Evolutionary conservation across 2,113 vertebrate genomes (phyloP).

Genomic region (Reinhardtius hippoglossoides): DNA sequence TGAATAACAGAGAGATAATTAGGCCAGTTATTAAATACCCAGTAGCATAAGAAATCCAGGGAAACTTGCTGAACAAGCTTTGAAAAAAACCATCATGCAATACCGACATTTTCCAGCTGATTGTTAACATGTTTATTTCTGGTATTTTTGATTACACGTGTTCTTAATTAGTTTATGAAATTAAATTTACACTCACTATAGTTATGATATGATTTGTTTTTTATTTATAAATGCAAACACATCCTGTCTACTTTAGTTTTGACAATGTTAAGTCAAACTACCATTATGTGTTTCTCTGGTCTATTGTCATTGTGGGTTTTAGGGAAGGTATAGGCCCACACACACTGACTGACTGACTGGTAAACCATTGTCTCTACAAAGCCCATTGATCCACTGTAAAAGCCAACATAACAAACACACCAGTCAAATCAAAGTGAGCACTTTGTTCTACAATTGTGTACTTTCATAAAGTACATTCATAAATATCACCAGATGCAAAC

Average conservation of each 20-base stretch:
- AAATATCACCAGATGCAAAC: too few relatives aligned
- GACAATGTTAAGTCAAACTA: neutral
- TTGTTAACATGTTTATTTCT: neutral
- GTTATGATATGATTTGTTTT: too few relatives aligned
- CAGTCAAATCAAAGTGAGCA: too few relatives aligned
- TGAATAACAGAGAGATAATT: neutral
- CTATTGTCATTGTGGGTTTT: slow-evolving; percentile 28
- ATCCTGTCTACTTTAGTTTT: neutral
- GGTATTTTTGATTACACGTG: too few relatives aligned
- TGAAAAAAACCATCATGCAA: neutral
- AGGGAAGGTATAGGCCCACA: neutral
- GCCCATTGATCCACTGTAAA: slow-evolving; percentile 50
- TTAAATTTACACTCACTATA: too few relatives aligned
- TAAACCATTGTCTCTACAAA: slow-evolving; percentile 61
- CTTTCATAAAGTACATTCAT: too few relatives aligned
- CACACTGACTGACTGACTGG: slow-evolving; percentile 18
- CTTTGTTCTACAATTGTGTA: too few relatives aligned
- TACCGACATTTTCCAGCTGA: neutral
- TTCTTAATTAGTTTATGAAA: too few relatives aligned
- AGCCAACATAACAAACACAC: too few relatives aligned
- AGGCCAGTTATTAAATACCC: neutral
- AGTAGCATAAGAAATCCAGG: neutral
- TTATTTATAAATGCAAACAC: slow-evolving; percentile 2
- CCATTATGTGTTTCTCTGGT: neutral
- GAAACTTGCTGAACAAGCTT: neutral